Evolutionary conservation across 37 sponge, comb jelly and placozoan species (phyloP).

Genomic region (Cliona cf. orientalis): DNA sequence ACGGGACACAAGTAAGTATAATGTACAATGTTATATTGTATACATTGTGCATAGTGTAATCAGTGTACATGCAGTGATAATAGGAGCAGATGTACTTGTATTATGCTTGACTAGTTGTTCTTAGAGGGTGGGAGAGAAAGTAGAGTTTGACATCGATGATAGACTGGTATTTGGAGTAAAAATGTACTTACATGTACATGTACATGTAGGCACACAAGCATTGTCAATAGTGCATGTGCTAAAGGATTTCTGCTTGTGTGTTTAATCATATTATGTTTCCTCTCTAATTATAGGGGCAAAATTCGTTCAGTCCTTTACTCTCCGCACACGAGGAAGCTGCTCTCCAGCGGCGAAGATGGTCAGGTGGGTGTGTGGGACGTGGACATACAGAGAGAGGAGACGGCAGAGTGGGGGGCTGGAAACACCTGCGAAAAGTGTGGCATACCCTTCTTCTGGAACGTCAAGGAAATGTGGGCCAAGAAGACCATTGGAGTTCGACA

Average conservation of each 20-base stretch:
- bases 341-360: conserved; percentile 83
- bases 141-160: no score
- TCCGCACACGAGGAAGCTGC: conserved; percentile 51
- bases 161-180: no score
- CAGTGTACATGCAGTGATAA: background rate
- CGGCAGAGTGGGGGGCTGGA: conserved; percentile 87
- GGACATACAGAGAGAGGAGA: conserved; percentile 82
- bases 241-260: background rate
- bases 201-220: background rate
- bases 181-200: background rate
- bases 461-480: conserved; percentile 91
- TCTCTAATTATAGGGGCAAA: conserved; percentile 53
- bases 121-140: background rate
- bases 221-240: background rate
- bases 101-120: background rate
- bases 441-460: conserved; percentile 97
- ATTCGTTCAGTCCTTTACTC: conserved; percentile 73
- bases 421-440: conserved; percentile 91
- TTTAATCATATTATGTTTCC: background rate
- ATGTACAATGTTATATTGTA: no score
- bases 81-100: no score
- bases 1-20: conserved; percentile 87
- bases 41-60: no score
- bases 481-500: conserved; percentile 90
- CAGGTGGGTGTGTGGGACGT: conserved; percentile 90